Evolutionary conservation across 2,797 vertebrate species (phyloP).

Genomic region (Discoglossus pictus): DNA sequence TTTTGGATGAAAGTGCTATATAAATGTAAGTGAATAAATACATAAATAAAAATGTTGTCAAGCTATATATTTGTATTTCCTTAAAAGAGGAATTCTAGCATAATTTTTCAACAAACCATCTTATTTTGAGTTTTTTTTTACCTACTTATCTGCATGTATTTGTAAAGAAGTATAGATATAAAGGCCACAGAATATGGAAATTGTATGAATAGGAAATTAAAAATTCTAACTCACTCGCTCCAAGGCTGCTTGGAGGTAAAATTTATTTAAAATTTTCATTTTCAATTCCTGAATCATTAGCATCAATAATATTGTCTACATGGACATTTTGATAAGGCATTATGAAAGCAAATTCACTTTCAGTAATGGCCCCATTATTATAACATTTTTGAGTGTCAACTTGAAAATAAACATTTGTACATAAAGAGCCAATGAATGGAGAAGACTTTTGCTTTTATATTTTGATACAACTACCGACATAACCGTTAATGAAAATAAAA

Average conservation of each 20-base stretch:
- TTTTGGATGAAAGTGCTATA: too few relatives aligned
- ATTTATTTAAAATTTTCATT: slow-evolving; percentile 2
- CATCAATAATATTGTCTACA: not conserved
- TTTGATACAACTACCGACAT: slow-evolving; percentile 51
- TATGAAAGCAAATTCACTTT: slow-evolving; percentile 58
- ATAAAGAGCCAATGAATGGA: slow-evolving; percentile 3
- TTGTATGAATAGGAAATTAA: too few relatives aligned
- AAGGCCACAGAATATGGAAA: too few relatives aligned
- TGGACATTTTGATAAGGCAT: not conserved
- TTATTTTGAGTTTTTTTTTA: too few relatives aligned
- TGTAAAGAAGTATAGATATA: too few relatives aligned
- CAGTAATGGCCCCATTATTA: slow-evolving; percentile 49
- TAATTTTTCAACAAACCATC: too few relatives aligned
- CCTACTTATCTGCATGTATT: too few relatives aligned
- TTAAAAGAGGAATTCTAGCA: too few relatives aligned
- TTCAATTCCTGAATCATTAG: not conserved
- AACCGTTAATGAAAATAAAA: slow-evolving; percentile 61
- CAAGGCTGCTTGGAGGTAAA: not conserved
- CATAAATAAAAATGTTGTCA: too few relatives aligned
- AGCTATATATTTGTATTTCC: too few relatives aligned
- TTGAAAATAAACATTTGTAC: slow-evolving; percentile 30
- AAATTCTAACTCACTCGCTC: too few relatives aligned
- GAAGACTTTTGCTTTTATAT: slow-evolving; percentile 10
- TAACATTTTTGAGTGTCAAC: slow-evolving; percentile 24
- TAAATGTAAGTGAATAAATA: too few relatives aligned